Evolutionary conservation across 2,888 invertebrate genomes (phyloP).

Genomic region (Lasioglossum calceatum): DNA sequence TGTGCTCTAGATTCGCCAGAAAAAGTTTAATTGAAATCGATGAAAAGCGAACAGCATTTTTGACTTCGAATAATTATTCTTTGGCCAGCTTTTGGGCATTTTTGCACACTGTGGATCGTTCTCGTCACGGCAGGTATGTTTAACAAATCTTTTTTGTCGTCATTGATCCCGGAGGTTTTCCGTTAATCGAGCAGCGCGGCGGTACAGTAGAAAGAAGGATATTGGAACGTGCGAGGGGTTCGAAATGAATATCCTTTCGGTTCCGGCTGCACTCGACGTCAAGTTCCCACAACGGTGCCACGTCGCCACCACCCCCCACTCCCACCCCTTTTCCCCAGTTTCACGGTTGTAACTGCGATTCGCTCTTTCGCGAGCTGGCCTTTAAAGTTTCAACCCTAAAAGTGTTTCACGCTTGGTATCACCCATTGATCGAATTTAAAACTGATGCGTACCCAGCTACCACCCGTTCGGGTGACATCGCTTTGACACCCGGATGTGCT

Average conservation of each 20-base stretch:
- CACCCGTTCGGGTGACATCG: conserved; percentile 80
- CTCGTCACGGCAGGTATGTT: conserved; percentile 54
- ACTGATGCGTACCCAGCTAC: conserved; percentile 77
- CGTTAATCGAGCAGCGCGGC: conserved; percentile 26
- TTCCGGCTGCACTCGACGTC: conserved; percentile 65
- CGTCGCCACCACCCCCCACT: conserved; percentile 32
- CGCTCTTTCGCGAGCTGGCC: conserved; percentile 75
- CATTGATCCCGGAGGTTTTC: conserved; percentile 27
- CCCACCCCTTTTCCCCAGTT: conserved; percentile 60
- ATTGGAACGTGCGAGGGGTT: conserved; percentile 51
- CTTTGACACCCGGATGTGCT: conserved; percentile 84
- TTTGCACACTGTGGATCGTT: neutral
- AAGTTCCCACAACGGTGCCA: conserved; percentile 68
- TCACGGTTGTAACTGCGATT: conserved; percentile 81
- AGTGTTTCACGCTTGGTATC: conserved; percentile 84
- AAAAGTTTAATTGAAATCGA: no score
- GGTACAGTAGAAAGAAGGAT: conserved; percentile 28
- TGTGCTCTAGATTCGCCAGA: no score
- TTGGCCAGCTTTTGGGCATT: no score
- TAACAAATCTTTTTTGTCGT: conserved; percentile 7
- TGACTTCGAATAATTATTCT: no score
- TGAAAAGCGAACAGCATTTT: no score
- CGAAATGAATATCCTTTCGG: conserved; percentile 73
- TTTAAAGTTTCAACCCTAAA: conserved; percentile 84
- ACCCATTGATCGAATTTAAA: conserved; percentile 84